Conservation (phyloP, 2,888 invertebrate species). For the Ligdia adustata region DNA sequence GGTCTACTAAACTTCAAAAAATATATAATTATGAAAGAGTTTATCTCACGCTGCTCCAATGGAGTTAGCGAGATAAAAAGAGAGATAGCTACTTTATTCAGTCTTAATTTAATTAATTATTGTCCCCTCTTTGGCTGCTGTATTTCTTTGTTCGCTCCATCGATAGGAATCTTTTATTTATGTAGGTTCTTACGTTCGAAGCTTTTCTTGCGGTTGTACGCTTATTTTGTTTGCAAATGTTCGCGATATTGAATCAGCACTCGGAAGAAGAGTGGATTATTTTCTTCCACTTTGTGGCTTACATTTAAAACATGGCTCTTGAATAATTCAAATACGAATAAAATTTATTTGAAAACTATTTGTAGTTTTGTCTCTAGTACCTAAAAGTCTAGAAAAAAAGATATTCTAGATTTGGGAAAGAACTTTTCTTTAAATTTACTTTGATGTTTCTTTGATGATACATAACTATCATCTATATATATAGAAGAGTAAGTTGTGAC, state of each 20-base stretch:
- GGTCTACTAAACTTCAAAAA: constrained; percentile 9
- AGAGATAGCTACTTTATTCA: constrained; percentile 60
- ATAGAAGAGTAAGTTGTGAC: too few species aligned
- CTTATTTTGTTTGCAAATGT: constrained; percentile 38
- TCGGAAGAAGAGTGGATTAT: constrained; percentile 28
- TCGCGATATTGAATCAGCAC: constrained; percentile 32
- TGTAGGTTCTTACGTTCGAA: constrained; percentile 39
- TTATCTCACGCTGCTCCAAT: constrained; percentile 41
- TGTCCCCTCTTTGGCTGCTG: constrained; percentile 44
- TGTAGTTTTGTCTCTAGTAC: too few species aligned
- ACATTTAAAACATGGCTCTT: constrained; percentile 13
- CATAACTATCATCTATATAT: too few species aligned
- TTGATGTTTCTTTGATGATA: too few species aligned
- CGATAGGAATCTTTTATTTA: constrained; percentile 56
- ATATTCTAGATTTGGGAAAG: too few species aligned
- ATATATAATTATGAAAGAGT: constrained; percentile 47
- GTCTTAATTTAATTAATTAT: constrained; percentile 67
- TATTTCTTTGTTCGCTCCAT: constrained; percentile 49
- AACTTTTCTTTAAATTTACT: too few species aligned
- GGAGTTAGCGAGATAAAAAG: constrained; percentile 50
- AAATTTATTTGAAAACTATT: background rate
- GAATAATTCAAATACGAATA: constrained; percentile 13
- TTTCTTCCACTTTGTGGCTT: constrained; percentile 24
- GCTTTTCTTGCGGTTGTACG: constrained; percentile 33
- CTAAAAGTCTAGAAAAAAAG: too few species aligned